These are phyloP conservation scores for Henricia sp. DNA, from an alignment of 53 echinoderm and acorn worm species.

Conservation along the genomic window DNA sequence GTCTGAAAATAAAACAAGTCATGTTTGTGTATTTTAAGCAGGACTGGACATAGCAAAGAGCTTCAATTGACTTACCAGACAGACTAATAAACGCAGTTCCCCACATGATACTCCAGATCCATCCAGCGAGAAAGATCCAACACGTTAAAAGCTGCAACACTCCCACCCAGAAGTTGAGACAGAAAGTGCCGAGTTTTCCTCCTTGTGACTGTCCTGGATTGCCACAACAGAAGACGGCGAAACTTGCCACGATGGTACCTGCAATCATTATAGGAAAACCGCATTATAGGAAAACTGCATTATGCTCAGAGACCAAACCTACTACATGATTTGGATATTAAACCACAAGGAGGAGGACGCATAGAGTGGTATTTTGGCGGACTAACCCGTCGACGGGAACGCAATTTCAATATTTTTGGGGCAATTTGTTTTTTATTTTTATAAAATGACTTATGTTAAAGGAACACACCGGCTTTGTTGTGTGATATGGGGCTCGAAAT, in stretches of 20 bases:
- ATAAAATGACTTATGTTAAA: too few relatives aligned
- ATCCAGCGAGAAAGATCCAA: slow-evolving; percentile 83
- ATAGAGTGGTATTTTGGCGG: too few relatives aligned
- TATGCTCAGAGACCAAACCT: too few relatives aligned
- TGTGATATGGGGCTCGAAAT: too few relatives aligned
- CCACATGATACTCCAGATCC: slow-evolving; percentile 93
- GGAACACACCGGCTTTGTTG: too few relatives aligned
- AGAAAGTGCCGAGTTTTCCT: slow-evolving; percentile 65
- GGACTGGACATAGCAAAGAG: neutral
- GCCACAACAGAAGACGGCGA: slow-evolving; percentile 83
- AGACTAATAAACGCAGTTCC: slow-evolving; percentile 79
- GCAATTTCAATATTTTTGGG: too few relatives aligned
- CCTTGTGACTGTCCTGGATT: slow-evolving; percentile 62
- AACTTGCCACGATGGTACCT: slow-evolving; percentile 82
- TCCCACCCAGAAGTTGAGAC: slow-evolving; percentile 80
- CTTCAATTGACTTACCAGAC: slow-evolving; percentile 63
- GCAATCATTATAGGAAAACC: too few relatives aligned
- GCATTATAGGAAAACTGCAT: too few relatives aligned
- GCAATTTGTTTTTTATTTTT: too few relatives aligned
- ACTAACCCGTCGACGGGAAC: too few relatives aligned
- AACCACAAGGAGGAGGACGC: too few relatives aligned
- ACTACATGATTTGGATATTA: too few relatives aligned
- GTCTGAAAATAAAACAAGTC: neutral
- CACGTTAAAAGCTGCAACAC: slow-evolving; percentile 72
- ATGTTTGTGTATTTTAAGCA: neutral